These are phyloP conservation scores for Varanus komodoensis DNA, from an alignment of 2,113 vertebrate species.

Conservation along the genomic window DNA sequence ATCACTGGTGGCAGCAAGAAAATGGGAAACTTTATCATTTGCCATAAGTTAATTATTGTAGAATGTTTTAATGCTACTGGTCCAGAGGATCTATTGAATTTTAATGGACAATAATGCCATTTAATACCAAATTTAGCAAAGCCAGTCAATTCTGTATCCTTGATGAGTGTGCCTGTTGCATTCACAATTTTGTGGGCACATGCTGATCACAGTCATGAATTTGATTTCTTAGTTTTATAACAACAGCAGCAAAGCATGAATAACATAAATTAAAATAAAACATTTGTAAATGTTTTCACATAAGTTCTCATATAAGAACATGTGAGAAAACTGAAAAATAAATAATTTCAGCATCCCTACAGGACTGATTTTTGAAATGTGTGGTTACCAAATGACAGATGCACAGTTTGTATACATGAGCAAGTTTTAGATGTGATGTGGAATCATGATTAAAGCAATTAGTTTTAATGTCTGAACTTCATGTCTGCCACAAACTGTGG, in stretches of 20 bases:
- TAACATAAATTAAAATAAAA: too few species aligned
- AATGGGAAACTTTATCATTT: constrained; percentile 23
- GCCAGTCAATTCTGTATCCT: not conserved
- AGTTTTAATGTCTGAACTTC: too few species aligned
- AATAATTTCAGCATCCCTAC: not conserved
- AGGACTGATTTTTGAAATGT: not conserved
- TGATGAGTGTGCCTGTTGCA: not conserved
- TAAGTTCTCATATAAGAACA: not conserved
- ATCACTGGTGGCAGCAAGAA: constrained; percentile 19
- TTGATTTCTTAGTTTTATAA: not conserved
- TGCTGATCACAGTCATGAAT: not conserved
- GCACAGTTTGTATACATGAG: not conserved
- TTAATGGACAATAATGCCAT: not conserved
- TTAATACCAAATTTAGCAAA: not conserved
- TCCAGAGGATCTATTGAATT: constrained; percentile 31
- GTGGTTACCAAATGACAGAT: not conserved
- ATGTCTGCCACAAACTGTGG: too few species aligned
- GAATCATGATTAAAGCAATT: too few species aligned
- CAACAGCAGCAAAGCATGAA: too few species aligned
- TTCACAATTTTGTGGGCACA: not conserved
- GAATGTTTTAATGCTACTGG: constrained; percentile 42
- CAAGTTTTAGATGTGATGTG: not conserved
- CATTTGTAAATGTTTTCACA: too few species aligned
- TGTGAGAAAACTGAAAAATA: not conserved
- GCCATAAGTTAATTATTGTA: constrained; percentile 48